Base-by-base conservation (phyloP, 2,113 vertebrate species). In the Vulpes ferrilata region DNA sequence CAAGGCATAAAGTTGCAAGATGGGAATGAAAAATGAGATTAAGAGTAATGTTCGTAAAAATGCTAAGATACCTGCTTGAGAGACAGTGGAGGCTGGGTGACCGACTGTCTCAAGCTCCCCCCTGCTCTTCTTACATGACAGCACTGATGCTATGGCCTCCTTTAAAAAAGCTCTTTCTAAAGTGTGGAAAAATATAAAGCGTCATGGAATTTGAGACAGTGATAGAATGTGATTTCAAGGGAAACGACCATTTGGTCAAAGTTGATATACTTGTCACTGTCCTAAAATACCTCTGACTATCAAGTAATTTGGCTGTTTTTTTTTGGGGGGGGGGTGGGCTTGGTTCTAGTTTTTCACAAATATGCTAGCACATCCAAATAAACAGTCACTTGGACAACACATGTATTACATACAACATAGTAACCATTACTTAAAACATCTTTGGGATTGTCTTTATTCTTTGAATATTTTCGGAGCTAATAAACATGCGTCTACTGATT, bases 11-110 rank as follows among this genome's bases (percentile, higher is more conserved):
- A 88, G 80, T 96, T 97, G 93, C 92, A 97, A 95, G 98, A 96
- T 92, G 92, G 90, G 97, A 97, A 97, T 97, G 94, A 97, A 98
- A 97, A 98, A 98, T 98, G 95, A 98, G 98, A 96, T 96, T 93
- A 96, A 92, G 94, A 97, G 90, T 53, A 96, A 96, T 57, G 74
- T 83, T 96, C 90, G 84, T 98, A 93, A 98, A 98, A 97, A 97
- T 97, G 95, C 96, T 96, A 98, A 98, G 94, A 60, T 78, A 22
- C 69, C 64, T 69, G 62, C 57, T 48, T 30, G 90, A 79, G 93
- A 93, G 89, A 79, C 71, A 55, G 95, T 11, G 32, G 82, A 73
- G 67, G 35, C 79, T 80, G 51, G 0, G 0, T 43, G 91, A 76
- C 79, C 5, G 90, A 48, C 67, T 17, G 57, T 48, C 20, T n/a